Conservation (phyloP, 2,888 invertebrate genomes). For the Zaprionus lineosus region DNA sequence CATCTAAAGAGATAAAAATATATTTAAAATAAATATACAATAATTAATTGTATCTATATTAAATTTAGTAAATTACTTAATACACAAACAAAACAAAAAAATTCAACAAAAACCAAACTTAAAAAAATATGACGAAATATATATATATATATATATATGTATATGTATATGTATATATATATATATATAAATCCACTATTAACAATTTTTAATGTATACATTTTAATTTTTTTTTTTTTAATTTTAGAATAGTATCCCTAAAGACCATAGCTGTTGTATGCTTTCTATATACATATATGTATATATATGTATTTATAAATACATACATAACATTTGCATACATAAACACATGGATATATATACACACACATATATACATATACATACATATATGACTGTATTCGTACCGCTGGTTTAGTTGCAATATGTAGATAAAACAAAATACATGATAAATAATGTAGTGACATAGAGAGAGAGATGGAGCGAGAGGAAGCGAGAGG, state of each 20-base stretch:
- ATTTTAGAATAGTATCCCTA: conserved; percentile 16
- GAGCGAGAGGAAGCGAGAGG: too few relatives aligned
- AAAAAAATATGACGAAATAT: not conserved
- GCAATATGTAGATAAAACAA: conserved; percentile 68
- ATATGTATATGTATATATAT: too few relatives aligned
- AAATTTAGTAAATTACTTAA: conserved; percentile 54
- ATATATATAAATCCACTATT: conserved; percentile 22
- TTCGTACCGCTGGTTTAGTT: conserved; percentile 68
- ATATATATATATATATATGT: too few relatives aligned
- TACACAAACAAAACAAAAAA: conserved; percentile 4
- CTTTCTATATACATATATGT: conserved; percentile 1
- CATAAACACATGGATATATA: conserved; percentile 6
- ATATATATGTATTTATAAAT: conserved; percentile 16
- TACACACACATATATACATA: conserved; percentile 9
- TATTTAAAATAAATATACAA: conserved; percentile 41
- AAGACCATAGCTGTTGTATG: conserved; percentile 29
- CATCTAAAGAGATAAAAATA: conserved; percentile 29
- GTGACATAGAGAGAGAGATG: too few relatives aligned
- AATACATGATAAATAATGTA: not conserved
- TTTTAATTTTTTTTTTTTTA: conserved; percentile 19
- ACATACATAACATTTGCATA: conserved; percentile 9
- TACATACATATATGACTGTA: conserved; percentile 34
- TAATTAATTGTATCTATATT: conserved; percentile 47
- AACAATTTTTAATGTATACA: conserved; percentile 44
- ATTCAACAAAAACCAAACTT: not conserved